Base-by-base conservation (phyloP, 2,888 invertebrate genomes). In the Conchocele bisecta region DNA sequence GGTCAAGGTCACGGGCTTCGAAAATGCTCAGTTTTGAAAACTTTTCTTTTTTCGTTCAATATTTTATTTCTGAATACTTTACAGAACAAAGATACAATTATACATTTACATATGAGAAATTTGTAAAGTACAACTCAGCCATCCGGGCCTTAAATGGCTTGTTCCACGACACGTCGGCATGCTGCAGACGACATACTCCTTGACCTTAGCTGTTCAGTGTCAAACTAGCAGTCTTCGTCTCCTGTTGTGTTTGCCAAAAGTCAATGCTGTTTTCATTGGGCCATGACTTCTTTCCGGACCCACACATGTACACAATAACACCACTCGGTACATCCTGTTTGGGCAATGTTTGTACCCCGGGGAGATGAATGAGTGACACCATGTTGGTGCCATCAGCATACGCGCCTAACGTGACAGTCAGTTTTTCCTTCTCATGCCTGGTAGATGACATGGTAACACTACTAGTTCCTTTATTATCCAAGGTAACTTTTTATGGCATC, bases 401-500 rank as follows among this genome's bases (percentile, higher is more conserved):
- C n/a, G n/a, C n/a, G n/a, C n/a, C n/a, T n/a, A n/a, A n/a, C 28
- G 53, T 67, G 3, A 67, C 67, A 20, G 59, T 59, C 1, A 67
- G 1, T 13, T 39, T 41, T 31, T 67, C 33, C 35, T 54, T 54
- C 24, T 53, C 44, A 22, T 68, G 61, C 11, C 68, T 59, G 0
- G 58, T 66, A 2, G 66, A 66, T 28, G 59, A 51, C 1, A 66
- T 53, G 1, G 6, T 35, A 3, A 58, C 59, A 22, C 28, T 26
- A 31, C 24, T 26, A 1, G n/a, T 35, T 3, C 57, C 50, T 35
- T 50, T 63, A 3, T 22, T 9, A 6, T 33, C 20, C 2, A 60
- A 31, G 9, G 61, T 61, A n/a, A 20, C 24, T 42, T 69, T 69
- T 0, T 63, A 57, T 7, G 66, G 66, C 66, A 66, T 66, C 39